A percentile compares a stretch with the other conserved stretches of the same genome.
Conservation (phyloP, 2,888 invertebrate genomes). For the Dioctria rufipes region DNA sequence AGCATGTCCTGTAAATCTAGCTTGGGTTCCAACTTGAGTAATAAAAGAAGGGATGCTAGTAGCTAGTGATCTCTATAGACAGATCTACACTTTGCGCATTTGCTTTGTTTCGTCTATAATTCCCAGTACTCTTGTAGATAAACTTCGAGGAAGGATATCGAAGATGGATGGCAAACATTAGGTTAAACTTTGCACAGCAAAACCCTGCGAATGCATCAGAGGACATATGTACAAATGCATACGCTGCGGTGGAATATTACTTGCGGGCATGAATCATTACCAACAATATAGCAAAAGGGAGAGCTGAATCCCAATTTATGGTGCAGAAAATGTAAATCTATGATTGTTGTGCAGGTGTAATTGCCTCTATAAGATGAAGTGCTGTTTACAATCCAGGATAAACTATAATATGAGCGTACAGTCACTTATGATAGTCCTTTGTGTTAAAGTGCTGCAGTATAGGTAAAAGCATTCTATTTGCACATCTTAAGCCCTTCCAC, state of each 20-base stretch:
- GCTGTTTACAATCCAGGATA: slow-evolving; percentile 8
- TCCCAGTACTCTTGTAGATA: slow-evolving; percentile 27
- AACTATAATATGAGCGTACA: slow-evolving; percentile 2
- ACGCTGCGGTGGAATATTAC: neutral
- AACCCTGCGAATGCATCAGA: neutral
- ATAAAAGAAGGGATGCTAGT: slow-evolving; percentile 34
- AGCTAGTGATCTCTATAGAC: slow-evolving; percentile 24
- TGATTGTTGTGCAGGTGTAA: slow-evolving; percentile 49
- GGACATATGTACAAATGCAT: slow-evolving; percentile 9
- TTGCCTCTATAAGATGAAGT: slow-evolving; percentile 24
- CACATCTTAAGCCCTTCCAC: neutral
- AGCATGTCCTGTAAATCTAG: neutral
- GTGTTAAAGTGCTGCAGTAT: slow-evolving; percentile 26
- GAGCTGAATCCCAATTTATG: slow-evolving; percentile 36
- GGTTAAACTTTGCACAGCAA: slow-evolving; percentile 35
- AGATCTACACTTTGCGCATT: slow-evolving; percentile 30
- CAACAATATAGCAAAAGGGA: slow-evolving; percentile 8
- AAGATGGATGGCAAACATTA: slow-evolving; percentile 39
- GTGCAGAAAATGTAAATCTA: slow-evolving; percentile 32
- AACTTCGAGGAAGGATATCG: slow-evolving; percentile 32
- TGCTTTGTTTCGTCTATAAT: slow-evolving; percentile 12
- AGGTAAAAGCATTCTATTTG: slow-evolving; percentile 8
- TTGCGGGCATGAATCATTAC: slow-evolving; percentile 27
- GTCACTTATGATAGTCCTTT: slow-evolving; percentile 44
- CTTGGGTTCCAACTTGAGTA: slow-evolving; percentile 19